phyloP scores from a whole-genome alignment of 2,113 vertebrate species.

The Cranoglanis bouderius region DNA sequence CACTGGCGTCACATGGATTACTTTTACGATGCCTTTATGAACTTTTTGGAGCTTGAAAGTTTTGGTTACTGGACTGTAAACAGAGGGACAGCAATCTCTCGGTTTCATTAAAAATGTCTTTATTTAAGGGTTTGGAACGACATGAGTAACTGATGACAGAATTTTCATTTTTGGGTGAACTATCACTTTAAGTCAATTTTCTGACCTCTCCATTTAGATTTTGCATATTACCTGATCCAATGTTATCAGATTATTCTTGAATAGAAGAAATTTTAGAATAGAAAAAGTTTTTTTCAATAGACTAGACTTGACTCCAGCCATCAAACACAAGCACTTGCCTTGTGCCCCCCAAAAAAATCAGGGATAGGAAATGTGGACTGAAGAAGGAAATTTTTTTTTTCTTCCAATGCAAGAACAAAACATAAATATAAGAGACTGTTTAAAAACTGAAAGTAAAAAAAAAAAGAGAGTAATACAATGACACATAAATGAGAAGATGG shows the following conservation, averaged over 20 bases:
- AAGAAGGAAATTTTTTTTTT: background rate
- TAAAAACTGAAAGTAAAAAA: background rate
- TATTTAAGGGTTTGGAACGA: too few species aligned
- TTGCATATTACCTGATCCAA: background rate
- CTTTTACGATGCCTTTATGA: too few species aligned
- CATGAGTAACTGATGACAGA: too few species aligned
- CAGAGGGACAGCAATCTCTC: too few species aligned
- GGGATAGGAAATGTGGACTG: background rate
- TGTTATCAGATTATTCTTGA: background rate
- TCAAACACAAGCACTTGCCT: background rate
- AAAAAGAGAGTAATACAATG: background rate
- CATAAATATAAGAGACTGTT: background rate
- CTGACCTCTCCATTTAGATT: background rate
- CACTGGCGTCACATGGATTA: too few species aligned
- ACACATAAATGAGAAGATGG: background rate
- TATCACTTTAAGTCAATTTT: too few species aligned
- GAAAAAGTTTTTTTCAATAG: background rate
- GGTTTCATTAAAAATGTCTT: too few species aligned
- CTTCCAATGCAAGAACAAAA: background rate
- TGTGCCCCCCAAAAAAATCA: background rate
- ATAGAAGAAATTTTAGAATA: background rate
- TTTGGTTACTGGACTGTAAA: too few species aligned
- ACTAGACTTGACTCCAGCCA: background rate
- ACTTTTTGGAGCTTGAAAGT: too few species aligned
- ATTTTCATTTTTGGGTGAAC: too few species aligned